Evolutionary conservation across 2,113 vertebrate genomes (phyloP), one percentile per base, ranked within the genome.

Genomic region (Sitta europaea): DNA sequence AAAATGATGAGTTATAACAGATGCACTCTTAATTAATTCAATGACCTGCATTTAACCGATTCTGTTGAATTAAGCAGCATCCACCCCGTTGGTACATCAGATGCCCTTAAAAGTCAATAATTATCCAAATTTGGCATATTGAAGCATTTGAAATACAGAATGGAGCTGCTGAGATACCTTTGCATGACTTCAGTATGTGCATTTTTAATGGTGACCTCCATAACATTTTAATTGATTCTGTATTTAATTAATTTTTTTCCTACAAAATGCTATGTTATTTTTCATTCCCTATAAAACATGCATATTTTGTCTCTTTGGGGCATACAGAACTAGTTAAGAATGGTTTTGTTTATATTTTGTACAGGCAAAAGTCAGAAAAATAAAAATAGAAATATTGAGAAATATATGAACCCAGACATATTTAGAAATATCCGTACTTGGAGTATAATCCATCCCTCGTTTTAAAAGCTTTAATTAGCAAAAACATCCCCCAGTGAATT

Each of bases 361-460:
- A 84, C 53, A 86, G 53, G 71, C 75, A 88, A 86, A 96, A 95
- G 77, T 93, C 78, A 92, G 87, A 83, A 93, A 96, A 96, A 89
- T 89, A 90, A 86, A 95, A 95, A 75, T 22, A 78, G 61, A 86
- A 89, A 89, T 95, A 80, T 76, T 96, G 94, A 95, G 88, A 94
- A 96, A 94, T 71, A 80, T 53, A 83, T 55, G 80, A 95, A 91
- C 54, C 12, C 75, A 92, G 51, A 63, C 50, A 21, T 90, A 83
- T 83, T 90, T 96, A 90, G 71, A 93, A 96, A 95, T 88, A 84
- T 43, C 22, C 31, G 57, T 70, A 57, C 59, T 73, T 74, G 82
- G 22, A 40, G 15, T 54, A 76, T 79, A 81, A 72, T 58, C 43
- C 53, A 66, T 53, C 27, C 17, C 29, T 85, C 21, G n/a, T 65